Evolutionary conservation across 2,888 invertebrate genomes (phyloP), one percentile per base, ranked within the genome.

Genomic region (Drosophila colorata): DNA sequence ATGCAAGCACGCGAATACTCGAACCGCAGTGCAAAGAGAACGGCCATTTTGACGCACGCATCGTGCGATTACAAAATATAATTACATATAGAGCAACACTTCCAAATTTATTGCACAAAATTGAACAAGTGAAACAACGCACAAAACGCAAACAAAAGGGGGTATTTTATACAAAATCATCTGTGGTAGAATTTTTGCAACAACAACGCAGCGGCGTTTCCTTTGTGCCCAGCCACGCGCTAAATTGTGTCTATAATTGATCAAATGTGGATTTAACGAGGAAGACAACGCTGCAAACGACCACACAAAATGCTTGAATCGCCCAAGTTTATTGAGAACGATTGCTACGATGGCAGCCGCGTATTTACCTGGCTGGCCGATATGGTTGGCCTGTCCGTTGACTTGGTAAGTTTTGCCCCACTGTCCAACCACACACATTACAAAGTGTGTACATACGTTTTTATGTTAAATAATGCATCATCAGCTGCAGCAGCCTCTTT

Each of bases 381-480:
- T 81, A 93, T 93, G 89, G 92, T 95, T 78, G 96, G 96, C 70
- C 93, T 97, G 77, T 95, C 96, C 53, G 94, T 97, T 88, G 97
- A 97, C 93, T 94, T 96, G 94, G 96, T 96, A 93, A 95, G 94
- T 64, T 46, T 14, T 38, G 4, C 20, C 40, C 40, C 20, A 20
- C 20, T 6, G 9, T 13, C 40, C 8, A 18, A 6, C 40, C 0
- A 11, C 16, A 25, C 20, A 41, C 7, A n/a, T 20, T 25, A 37
- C 28, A 16, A 18, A 52, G 23, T 35, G 9, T 25, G 6, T 52
- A 33, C 20, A 13, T 20, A 7, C 25, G 44, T 53, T 11, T 23
- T 18, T 31, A 6, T 51, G 20, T 51, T 20, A 9, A 11, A 7
- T 13, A 44, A 44, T 40, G 38, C 18, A 40, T 6, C 16, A 41